Percentiles rank a stretch among this genome's conserved stretches.
Evolutionary conservation across 2,113 vertebrate genomes (phyloP).

Genomic region (Neoarius graeffei): DNA sequence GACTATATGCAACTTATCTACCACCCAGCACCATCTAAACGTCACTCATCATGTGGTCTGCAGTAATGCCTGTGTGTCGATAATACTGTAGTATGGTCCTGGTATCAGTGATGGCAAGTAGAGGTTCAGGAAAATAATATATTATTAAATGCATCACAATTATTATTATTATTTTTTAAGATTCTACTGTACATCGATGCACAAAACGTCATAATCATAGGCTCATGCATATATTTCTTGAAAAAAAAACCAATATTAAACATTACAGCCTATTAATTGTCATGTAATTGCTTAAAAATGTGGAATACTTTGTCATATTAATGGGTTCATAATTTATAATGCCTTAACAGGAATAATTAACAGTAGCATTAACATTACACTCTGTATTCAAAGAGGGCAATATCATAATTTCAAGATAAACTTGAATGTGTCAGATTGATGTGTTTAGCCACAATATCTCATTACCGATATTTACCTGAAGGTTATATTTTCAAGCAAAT

Average conservation of each 20-base stretch:
- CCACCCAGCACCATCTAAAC: background rate
- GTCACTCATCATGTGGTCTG: background rate
- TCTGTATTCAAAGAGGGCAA: background rate
- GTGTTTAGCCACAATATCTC: background rate
- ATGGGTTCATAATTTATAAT: background rate
- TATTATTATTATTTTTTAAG: background rate
- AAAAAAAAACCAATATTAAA: background rate
- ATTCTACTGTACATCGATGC: background rate
- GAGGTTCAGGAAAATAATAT: background rate
- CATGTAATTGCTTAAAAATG: background rate
- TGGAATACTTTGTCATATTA: background rate
- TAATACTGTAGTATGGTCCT: background rate
- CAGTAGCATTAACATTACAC: background rate
- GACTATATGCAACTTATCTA: background rate
- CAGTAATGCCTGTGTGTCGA: background rate
- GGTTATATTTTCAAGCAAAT: background rate
- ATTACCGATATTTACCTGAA: background rate
- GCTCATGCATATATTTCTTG: background rate
- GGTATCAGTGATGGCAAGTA: too few species aligned
- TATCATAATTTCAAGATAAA: background rate
- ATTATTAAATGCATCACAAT: background rate
- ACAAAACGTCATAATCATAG: background rate
- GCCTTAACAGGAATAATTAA: background rate
- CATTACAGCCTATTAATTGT: background rate
- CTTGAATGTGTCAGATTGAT: background rate